Percentiles rank a stretch among this genome's conserved stretches.
phyloP scores from a whole-genome alignment of 2,888 invertebrate species.

The Leucophora obtusa region DNA sequence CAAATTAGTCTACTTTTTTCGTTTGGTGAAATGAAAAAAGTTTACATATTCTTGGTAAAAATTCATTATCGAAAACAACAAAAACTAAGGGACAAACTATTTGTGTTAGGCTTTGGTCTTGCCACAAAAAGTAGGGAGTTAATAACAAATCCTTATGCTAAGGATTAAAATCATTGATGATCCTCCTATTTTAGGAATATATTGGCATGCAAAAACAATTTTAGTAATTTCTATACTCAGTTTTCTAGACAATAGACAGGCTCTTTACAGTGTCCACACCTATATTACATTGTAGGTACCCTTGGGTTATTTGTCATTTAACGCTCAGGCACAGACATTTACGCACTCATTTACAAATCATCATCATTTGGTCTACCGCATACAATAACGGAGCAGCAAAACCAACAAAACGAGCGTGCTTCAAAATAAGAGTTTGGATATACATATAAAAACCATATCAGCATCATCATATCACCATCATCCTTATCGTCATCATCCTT shows the following conservation, averaged over 20 bases:
- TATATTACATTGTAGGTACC: conserved; percentile 22
- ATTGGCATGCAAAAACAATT: no score
- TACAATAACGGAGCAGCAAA: conserved; percentile 48
- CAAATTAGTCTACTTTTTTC: conserved; percentile 55
- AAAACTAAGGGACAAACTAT: background rate
- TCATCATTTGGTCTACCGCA: conserved; percentile 65
- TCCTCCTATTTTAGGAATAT: background rate
- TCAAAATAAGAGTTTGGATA: background rate
- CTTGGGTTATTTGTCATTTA: conserved; percentile 52
- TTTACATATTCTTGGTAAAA: conserved; percentile 35
- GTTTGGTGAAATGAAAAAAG: conserved; percentile 25
- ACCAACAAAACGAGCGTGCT: background rate
- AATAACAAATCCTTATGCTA: conserved; percentile 27
- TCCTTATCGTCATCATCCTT: background rate
- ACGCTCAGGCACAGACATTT: conserved; percentile 41
- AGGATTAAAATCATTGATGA: conserved; percentile 37
- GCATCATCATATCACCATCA: conserved; percentile 3
- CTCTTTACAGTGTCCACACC: conserved; percentile 62
- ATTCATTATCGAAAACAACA: conserved; percentile 2
- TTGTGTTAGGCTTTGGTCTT: background rate
- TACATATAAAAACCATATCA: background rate
- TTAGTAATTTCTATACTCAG: no score
- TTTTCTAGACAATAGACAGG: conserved; percentile 6
- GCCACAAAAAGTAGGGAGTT: conserved; percentile 4
- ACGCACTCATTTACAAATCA: conserved; percentile 49